A percentile compares a stretch with the other conserved stretches of the same genome.
These are phyloP conservation scores for Apodemia zela DNA, from an alignment of 2,888 invertebrate species.

Conservation along the genomic window DNA sequence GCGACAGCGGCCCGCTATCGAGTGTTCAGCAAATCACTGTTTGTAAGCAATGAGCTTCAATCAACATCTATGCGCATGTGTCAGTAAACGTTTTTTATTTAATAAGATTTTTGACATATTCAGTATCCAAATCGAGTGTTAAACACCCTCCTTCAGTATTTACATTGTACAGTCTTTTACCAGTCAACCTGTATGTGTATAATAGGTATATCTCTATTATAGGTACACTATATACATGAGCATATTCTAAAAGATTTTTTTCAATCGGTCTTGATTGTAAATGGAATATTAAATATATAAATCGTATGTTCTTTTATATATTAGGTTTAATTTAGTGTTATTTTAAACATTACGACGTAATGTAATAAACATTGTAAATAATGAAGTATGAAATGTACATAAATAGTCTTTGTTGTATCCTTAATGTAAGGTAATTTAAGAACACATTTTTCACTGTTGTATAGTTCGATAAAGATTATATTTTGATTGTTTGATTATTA, in stretches of 20 bases:
- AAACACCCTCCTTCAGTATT: too few relatives aligned
- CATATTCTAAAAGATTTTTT: background rate
- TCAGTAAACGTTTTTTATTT: too few relatives aligned
- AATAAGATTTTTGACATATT: too few relatives aligned
- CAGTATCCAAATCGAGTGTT: too few relatives aligned
- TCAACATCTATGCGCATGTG: too few relatives aligned
- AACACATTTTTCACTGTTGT: constrained; percentile 67
- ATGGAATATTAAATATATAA: background rate
- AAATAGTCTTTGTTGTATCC: constrained; percentile 46
- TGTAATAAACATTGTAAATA: constrained; percentile 42
- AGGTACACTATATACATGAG: background rate
- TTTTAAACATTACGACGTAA: background rate
- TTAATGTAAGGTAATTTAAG: constrained; percentile 54
- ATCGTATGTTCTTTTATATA: constrained; percentile 21
- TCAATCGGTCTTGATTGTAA: background rate
- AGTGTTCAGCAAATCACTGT: too few relatives aligned
- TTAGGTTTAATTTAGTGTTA: constrained; percentile 17
- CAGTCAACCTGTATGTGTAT: too few relatives aligned
- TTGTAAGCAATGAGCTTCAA: too few relatives aligned
- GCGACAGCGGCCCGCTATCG: too few relatives aligned
- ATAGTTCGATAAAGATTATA: constrained; percentile 74
- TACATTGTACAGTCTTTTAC: too few relatives aligned
- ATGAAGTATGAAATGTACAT: constrained; percentile 45
- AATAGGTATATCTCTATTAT: too few relatives aligned
- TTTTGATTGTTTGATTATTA: constrained; percentile 76